Percentiles rank a stretch among this genome's conserved stretches.
These are phyloP conservation scores for Lemur catta DNA, from an alignment of 2,797 vertebrate genomes.

Conservation along the genomic window DNA sequence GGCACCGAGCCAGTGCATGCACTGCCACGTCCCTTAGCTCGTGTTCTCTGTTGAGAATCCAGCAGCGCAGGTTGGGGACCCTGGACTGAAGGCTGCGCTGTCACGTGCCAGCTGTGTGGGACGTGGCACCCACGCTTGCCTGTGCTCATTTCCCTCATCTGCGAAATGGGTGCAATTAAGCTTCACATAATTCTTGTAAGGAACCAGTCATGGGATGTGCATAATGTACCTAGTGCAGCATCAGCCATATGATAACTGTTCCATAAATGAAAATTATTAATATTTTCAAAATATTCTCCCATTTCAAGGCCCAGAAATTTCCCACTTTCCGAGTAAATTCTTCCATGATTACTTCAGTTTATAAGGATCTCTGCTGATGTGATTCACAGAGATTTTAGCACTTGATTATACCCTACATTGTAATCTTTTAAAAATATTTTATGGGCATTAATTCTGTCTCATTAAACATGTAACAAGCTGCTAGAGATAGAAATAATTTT, in stretches of 20 bases:
- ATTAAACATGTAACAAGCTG: neutral
- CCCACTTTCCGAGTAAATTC: neutral
- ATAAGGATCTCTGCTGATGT: neutral
- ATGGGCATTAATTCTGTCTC: slow-evolving; percentile 4
- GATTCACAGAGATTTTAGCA: neutral
- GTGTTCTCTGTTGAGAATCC: neutral
- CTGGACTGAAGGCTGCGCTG: accelerated
- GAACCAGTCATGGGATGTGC: accelerated
- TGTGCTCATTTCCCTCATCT: too few species aligned
- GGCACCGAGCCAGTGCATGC: accelerated
- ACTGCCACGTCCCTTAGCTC: accelerated
- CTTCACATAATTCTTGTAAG: accelerated
- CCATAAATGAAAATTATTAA: neutral
- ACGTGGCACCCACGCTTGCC: neutral
- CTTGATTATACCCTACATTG: neutral
- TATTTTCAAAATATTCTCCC: neutral
- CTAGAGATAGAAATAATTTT: neutral
- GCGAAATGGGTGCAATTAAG: too few species aligned
- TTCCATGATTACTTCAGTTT: neutral
- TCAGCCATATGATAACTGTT: neutral
- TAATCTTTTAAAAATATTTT: neutral
- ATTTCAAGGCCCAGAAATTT: neutral
- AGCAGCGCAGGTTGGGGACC: neutral
- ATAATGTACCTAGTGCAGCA: neutral
- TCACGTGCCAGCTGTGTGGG: accelerated